These are phyloP conservation scores for Willisornis vidua DNA, from an alignment of 2,113 vertebrate species.

Conservation along the genomic window DNA sequence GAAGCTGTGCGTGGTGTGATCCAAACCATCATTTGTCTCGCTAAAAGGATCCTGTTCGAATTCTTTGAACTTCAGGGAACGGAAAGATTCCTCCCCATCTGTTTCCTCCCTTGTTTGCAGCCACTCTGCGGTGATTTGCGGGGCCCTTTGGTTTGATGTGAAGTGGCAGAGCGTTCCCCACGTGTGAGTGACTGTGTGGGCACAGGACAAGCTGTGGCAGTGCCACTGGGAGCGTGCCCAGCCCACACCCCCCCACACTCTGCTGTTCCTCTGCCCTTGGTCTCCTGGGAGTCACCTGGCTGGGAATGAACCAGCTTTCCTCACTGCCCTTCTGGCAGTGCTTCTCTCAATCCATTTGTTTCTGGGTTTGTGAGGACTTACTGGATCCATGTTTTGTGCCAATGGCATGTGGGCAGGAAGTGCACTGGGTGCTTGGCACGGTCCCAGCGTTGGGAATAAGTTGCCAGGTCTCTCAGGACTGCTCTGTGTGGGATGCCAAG, in stretches of 20 bases:
- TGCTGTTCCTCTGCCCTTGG: background rate
- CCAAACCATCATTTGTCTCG: too few relatives aligned
- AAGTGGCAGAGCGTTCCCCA: background rate
- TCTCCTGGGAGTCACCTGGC: background rate
- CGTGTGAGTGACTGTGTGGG: fast-evolving
- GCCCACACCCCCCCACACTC: fast-evolving
- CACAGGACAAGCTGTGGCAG: background rate
- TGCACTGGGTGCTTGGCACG: fast-evolving
- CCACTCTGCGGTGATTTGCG: background rate
- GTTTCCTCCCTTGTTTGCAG: background rate
- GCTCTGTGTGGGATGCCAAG: too few relatives aligned
- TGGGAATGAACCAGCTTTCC: background rate
- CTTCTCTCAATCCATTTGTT: background rate
- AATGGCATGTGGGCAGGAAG: background rate
- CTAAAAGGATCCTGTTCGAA: background rate
- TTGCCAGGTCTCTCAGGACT: background rate
- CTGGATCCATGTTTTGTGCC: background rate
- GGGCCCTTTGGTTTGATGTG: background rate
- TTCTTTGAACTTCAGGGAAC: background rate
- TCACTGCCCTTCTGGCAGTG: background rate
- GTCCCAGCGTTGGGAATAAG: background rate
- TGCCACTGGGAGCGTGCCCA: background rate
- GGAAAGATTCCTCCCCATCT: fast-evolving
- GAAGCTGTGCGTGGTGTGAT: background rate
- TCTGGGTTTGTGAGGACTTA: background rate